Conservation (phyloP, 2,113 vertebrate species). For the Hippocampus guttulatus region DNA sequence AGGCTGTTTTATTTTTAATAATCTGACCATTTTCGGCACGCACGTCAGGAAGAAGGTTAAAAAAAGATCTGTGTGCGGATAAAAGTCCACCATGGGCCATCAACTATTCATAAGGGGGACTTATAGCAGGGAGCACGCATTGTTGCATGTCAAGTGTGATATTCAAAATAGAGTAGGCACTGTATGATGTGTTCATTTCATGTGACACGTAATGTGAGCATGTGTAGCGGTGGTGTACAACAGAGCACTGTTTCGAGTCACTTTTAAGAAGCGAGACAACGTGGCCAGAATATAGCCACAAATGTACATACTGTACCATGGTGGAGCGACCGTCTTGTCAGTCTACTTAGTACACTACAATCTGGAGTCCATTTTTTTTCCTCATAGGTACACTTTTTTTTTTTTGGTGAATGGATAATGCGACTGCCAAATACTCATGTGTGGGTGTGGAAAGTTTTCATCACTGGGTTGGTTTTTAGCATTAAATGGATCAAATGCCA, state of each 20-base stretch:
- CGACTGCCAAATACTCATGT: no score
- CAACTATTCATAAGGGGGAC: conserved; percentile 23
- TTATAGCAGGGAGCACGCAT: conserved; percentile 11
- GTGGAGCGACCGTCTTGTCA: no score
- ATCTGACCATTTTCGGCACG: conserved; percentile 10
- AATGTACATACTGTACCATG: no score
- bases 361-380: no score
- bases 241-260: not conserved
- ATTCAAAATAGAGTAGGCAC: not conserved
- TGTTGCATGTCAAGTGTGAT: not conserved
- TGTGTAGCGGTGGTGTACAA: not conserved
- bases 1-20: conserved; percentile 17
- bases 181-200: not conserved
- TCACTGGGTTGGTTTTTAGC: no score
- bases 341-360: no score
- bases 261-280: not conserved
- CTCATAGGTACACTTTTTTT: no score
- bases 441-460: no score
- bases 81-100: not conserved
- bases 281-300: no score
- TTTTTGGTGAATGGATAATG: no score
- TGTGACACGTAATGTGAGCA: not conserved
- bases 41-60: not conserved
- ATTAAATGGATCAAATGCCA: no score
- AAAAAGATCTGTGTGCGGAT: not conserved